Evolutionary conservation across 2,797 vertebrate species (phyloP), one percentile per base, ranked within the genome.

Genomic region (Staurois parvus): DNA sequence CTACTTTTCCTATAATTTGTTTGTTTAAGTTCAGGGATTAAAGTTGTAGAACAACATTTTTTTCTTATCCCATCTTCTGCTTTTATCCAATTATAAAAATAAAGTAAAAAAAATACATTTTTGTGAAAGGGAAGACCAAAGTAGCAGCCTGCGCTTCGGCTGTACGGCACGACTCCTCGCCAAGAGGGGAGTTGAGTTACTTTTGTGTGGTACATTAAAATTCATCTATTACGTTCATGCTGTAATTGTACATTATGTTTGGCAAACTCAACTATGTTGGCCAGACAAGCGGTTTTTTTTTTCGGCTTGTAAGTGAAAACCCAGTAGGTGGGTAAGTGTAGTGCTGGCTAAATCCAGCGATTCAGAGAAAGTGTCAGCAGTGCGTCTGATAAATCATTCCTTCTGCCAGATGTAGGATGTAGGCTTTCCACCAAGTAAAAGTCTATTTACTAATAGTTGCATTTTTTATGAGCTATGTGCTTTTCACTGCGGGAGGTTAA

Each of bases 211-310:
- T 73, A 78, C 75, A 78, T 86, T 79, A 83, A 86, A 86, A 86
- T 82, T 72, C 74, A 82, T 86, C 80, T 81, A 68, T 85, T 85
- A 68, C 77, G 79, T 48, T 85, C 78, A 82, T 86, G 85, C 85
- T 86, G 84, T 83, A 86, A 86, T 77, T 78, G 85, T 72, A 82
- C 85, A 83, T 86, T 86, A 76, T 83, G 75, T 86, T 86, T 86
- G 85, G 80, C 85, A 83, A 72, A 66, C 56, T 62, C 45, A 82
- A 73, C 52, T 82, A 72, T 82, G 74, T 86, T 86, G 85, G 80
- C 80, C 85, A 83, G 85, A 86, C 79, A 56, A 73, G 79, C 40
- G 37, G 30, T 86, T 83, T 73, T 42, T 56, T 83, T 42, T 59
- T 84, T 62, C 42, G 56, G 72, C 59, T 62, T 79, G 69, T 74